These are phyloP conservation scores for Malurus alboscapulatus DNA, from an alignment of 2,113 vertebrate genomes.

Conservation along the genomic window DNA sequence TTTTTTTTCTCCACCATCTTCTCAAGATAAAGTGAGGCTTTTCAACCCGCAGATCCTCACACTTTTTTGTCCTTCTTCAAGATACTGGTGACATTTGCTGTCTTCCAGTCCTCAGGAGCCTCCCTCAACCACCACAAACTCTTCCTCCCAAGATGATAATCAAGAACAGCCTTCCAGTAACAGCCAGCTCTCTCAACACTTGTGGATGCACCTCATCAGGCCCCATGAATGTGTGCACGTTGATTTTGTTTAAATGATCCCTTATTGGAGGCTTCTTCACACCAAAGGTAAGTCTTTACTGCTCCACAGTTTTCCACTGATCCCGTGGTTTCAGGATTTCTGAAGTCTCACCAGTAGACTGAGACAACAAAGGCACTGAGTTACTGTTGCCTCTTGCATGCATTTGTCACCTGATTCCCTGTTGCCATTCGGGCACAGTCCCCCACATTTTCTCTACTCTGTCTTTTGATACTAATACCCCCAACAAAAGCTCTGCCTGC, in stretches of 20 bases:
- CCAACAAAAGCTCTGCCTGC: background rate
- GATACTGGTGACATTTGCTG: background rate
- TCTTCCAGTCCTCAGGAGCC: background rate
- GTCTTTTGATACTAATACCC: background rate
- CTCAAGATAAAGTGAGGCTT: background rate
- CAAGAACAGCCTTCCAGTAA: background rate
- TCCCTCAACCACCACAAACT: background rate
- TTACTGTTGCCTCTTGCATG: background rate
- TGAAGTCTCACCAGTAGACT: background rate
- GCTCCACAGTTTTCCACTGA: background rate
- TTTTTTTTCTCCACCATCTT: background rate
- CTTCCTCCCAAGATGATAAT: background rate
- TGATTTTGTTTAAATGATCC: background rate
- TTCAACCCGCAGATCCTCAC: background rate
- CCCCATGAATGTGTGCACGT: background rate
- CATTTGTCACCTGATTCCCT: background rate
- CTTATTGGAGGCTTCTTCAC: background rate
- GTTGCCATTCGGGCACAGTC: background rate
- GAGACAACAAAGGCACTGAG: background rate
- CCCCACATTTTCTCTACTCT: background rate
- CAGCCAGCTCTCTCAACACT: background rate
- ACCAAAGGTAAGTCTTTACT: background rate
- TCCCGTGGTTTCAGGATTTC: background rate
- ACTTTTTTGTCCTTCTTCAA: background rate
- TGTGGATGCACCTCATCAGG: background rate